Conservation (phyloP, 2,888 invertebrate species). For the Eristalinus aeneus region DNA sequence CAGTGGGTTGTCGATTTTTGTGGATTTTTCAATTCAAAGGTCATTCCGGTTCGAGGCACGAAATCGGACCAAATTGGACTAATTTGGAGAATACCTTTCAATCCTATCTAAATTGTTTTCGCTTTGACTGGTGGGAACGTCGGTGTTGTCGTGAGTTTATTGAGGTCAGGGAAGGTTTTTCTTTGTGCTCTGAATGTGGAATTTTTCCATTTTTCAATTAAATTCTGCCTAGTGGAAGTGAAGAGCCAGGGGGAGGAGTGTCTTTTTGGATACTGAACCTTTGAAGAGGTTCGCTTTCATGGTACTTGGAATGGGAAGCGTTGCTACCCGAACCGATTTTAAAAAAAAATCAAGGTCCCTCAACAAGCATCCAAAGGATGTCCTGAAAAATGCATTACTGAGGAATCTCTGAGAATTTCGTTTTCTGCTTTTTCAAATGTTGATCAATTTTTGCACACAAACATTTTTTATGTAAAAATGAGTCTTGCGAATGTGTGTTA, state of each 20-base stretch:
- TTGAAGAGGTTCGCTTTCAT: neutral
- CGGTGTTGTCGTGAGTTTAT: neutral
- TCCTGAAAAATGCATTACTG: too few species aligned
- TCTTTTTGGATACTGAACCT: neutral
- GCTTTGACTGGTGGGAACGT: neutral
- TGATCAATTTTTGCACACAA: too few species aligned
- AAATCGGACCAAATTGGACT: neutral
- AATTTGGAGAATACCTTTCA: neutral
- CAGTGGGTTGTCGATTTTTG: neutral
- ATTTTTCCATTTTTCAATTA: neutral
- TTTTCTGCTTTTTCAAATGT: too few species aligned
- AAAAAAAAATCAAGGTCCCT: too few species aligned
- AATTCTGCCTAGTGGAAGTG: neutral
- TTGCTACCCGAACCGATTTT: too few species aligned
- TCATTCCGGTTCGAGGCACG: neutral
- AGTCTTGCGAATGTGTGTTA: too few species aligned
- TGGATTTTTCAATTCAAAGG: neutral
- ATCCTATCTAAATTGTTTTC: neutral
- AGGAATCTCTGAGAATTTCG: too few species aligned
- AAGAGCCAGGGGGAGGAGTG: neutral
- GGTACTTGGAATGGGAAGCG: too few species aligned
- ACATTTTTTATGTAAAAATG: too few species aligned
- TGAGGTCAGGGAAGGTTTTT: neutral
- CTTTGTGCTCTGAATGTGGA: neutral
- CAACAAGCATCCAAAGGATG: too few species aligned